A percentile compares a stretch with the other conserved stretches of the same genome.
Evolutionary conservation across 2,888 invertebrate genomes (phyloP).

Genomic region (Baccha elongata): DNA sequence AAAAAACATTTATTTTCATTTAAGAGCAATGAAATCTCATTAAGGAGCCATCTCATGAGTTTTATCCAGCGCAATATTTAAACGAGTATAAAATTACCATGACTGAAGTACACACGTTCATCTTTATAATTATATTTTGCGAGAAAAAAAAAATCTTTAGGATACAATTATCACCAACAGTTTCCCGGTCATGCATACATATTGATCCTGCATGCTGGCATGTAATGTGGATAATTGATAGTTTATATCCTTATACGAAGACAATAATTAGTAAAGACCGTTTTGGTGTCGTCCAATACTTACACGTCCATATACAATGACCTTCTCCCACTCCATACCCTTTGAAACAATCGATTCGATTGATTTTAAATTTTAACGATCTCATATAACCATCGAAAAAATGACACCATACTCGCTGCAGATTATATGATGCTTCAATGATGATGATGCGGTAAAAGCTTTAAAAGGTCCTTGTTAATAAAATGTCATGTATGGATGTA

Average conservation of each 20-base stretch:
- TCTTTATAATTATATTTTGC: neutral
- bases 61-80: slow-evolving; percentile 28
- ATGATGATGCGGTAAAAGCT: slow-evolving; percentile 16
- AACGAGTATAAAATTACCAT: slow-evolving; percentile 28
- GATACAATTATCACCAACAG: slow-evolving; percentile 25
- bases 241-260: slow-evolving; percentile 60
- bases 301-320: neutral
- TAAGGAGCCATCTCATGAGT: slow-evolving; percentile 35
- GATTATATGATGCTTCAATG: slow-evolving; percentile 8
- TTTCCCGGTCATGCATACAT: neutral
- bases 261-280: slow-evolving; percentile 56
- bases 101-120: neutral
- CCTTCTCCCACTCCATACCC: neutral
- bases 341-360: slow-evolving; percentile 46
- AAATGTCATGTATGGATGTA: neutral
- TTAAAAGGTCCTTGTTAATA: slow-evolving; percentile 17
- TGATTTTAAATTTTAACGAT: slow-evolving; percentile 66
- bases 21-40: slow-evolving; percentile 54
- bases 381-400: slow-evolving; percentile 36
- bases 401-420: slow-evolving; percentile 35
- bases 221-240: slow-evolving; percentile 70
- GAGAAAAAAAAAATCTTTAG: slow-evolving; percentile 7
- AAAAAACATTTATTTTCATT: slow-evolving; percentile 44
- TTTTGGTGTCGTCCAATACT: slow-evolving; percentile 12
- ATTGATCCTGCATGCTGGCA: slow-evolving; percentile 30